Conservation (phyloP, 2,113 vertebrate species). For the Shinisaurus crocodilurus region DNA sequence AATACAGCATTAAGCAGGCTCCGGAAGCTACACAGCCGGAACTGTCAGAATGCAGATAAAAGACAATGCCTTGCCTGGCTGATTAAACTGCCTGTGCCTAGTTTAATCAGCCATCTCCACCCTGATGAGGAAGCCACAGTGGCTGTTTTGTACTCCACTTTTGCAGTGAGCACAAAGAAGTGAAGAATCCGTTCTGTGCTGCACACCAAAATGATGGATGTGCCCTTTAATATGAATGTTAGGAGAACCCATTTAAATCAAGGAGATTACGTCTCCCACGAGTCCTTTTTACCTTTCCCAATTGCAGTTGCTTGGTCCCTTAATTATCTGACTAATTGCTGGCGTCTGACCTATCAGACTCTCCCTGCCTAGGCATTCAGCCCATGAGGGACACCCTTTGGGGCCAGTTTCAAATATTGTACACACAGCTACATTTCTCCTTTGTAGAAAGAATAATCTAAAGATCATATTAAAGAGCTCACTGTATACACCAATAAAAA, state of each 20-base stretch:
- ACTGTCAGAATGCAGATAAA: conserved; percentile 39
- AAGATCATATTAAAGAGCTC: not conserved
- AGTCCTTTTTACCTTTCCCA: not conserved
- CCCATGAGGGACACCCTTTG: not conserved
- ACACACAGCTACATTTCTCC: not conserved
- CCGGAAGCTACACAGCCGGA: conserved; percentile 2
- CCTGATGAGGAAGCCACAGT: conserved; percentile 31
- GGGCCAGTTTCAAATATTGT: not conserved
- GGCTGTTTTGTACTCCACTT: conserved; percentile 4
- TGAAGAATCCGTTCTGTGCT: not conserved
- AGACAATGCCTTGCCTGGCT: conserved; percentile 10
- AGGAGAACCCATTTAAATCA: conserved; percentile 28
- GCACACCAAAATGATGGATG: not conserved
- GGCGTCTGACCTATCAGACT: not conserved
- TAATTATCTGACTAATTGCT: conserved; percentile 7
- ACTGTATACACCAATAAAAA: conserved; percentile 12
- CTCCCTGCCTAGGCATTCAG: not conserved
- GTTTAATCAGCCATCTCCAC: conserved; percentile 41
- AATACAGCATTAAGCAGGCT: conserved; percentile 45
- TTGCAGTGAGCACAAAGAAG: conserved; percentile 33
- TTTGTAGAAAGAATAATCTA: conserved; percentile 21
- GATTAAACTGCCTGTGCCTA: too few species aligned
- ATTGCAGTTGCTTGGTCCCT: not conserved
- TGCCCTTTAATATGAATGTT: conserved; percentile 34
- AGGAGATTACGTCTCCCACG: not conserved